phyloP scores from a whole-genome alignment of 2,113 vertebrate genomes.

The Phylloscopus whistleri region DNA sequence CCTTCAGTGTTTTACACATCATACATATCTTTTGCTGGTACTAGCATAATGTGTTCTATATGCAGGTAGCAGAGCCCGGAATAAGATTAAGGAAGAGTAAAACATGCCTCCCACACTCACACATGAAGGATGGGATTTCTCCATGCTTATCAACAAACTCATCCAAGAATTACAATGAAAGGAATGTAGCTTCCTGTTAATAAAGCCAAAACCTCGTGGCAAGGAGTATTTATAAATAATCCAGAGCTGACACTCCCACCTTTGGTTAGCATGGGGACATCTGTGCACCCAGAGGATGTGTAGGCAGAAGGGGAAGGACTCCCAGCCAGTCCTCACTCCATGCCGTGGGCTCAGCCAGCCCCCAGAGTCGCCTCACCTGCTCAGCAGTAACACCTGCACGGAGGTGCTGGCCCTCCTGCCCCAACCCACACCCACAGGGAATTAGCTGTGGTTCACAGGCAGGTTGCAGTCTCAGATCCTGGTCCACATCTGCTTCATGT shows the following conservation, averaged over 20 bases:
- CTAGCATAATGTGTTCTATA: background rate
- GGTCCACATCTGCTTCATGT: background rate
- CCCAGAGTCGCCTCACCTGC: background rate
- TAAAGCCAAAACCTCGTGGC: background rate
- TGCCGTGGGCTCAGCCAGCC: background rate
- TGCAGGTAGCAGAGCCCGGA: background rate
- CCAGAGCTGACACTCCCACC: background rate
- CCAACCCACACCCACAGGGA: rapidly evolving
- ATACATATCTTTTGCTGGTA: background rate
- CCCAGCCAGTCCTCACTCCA: background rate
- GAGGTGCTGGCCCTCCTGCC: background rate
- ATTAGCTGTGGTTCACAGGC: background rate
- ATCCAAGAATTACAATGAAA: constrained; percentile 31
- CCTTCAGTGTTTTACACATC: background rate
- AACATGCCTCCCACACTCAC: constrained; percentile 7
- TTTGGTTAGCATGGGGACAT: background rate
- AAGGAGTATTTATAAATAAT: background rate
- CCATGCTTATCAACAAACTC: background rate
- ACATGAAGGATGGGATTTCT: background rate
- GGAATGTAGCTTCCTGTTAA: constrained; percentile 41
- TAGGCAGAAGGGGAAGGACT: background rate
- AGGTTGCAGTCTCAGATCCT: background rate
- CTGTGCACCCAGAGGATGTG: rapidly evolving
- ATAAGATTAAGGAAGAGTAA: background rate
- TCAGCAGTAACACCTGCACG: background rate